Percentiles rank a stretch among this genome's conserved stretches.
Evolutionary conservation across 2,113 vertebrate species (phyloP).

Genomic region (Microcebus jonahi): DNA sequence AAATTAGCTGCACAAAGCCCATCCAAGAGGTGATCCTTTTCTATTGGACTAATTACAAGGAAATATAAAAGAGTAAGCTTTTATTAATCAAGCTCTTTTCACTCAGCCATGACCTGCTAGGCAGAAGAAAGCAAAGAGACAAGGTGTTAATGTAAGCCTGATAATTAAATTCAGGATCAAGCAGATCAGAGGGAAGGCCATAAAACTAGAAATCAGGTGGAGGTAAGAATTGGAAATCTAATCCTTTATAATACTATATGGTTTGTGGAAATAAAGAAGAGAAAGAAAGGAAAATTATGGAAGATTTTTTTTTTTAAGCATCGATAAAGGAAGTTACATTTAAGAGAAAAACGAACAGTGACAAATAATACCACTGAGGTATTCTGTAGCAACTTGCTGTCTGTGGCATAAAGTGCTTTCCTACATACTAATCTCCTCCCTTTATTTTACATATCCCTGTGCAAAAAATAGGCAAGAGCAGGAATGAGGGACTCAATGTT

Average conservation of each 20-base stretch:
- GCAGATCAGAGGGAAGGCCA: conserved; percentile 65
- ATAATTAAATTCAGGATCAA: conserved; percentile 77
- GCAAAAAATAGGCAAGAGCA: not conserved
- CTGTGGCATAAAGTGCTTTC: not conserved
- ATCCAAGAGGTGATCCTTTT: conserved; percentile 62
- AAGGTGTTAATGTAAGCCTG: conserved; percentile 56
- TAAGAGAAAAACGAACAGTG: conserved; percentile 71
- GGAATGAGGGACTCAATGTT: not conserved
- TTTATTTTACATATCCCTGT: not conserved
- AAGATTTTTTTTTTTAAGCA: conserved; percentile 64
- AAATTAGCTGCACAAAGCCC: not conserved
- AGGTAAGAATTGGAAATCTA: conserved; percentile 60
- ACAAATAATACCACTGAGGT: not conserved
- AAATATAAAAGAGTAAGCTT: conserved; percentile 73
- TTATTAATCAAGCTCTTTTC: conserved; percentile 64
- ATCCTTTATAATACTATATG: conserved; percentile 43
- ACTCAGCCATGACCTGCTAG: conserved; percentile 60
- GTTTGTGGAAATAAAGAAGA: conserved; percentile 55
- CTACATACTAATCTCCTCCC: not conserved
- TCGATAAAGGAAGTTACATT: conserved; percentile 41
- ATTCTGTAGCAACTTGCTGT: conserved; percentile 55
- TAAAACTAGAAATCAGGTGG: not conserved
- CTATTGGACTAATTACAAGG: conserved; percentile 77
- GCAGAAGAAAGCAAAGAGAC: conserved; percentile 51
- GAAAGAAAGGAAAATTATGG: conserved; percentile 33